Base-by-base conservation (phyloP, 2,797 vertebrate genomes). In the Lerista edwardsae region DNA sequence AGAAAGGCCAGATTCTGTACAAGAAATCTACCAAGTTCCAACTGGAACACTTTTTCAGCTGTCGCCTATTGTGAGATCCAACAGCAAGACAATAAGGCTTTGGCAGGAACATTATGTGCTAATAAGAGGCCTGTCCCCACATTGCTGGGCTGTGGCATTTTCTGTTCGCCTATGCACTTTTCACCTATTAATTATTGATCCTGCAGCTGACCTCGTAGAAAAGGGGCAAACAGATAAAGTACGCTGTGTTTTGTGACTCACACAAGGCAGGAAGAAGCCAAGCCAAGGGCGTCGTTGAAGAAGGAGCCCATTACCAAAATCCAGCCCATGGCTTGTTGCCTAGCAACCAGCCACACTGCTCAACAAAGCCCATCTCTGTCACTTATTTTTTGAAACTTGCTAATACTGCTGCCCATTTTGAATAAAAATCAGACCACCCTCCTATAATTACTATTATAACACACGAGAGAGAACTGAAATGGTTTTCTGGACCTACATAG, bases 211-310 rank as follows among this genome's bases (percentile, higher is more conserved):
- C 68, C 65, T 93, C 34, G 0, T 27, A 64, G 67, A 78, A 75
- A 74, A 88, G 68, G 75, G 51, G 5, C 1, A 6, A 75, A 1
- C 8, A 44, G 86, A 72, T 1, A 41, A 64, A 10, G 36, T 44
- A 67, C 41, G 0, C 0, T 80, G 69, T 44, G 19, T 77, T 67
- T 34, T 71, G n/a, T 55, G 36, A 29, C 75, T 31, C 36, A 61
- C 59, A 74, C 72, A 82, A 2, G 1, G 79, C 75, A 83, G 77
- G 82, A 86, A 34, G 0, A 87, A 86, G 86, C 65, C 1, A 31
- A 78, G 79, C 85, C 88, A 95, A 93, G 93, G 91, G 86, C 89
- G 91, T 41, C n/a, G 76, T 1, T 0, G 7, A 92, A 85, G 44
- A 34, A 39, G 41, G 21, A 86, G 85, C 72, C 83, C 0, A 0